Base-by-base conservation (phyloP, 2,888 invertebrate species). In the Julus scanicus region DNA sequence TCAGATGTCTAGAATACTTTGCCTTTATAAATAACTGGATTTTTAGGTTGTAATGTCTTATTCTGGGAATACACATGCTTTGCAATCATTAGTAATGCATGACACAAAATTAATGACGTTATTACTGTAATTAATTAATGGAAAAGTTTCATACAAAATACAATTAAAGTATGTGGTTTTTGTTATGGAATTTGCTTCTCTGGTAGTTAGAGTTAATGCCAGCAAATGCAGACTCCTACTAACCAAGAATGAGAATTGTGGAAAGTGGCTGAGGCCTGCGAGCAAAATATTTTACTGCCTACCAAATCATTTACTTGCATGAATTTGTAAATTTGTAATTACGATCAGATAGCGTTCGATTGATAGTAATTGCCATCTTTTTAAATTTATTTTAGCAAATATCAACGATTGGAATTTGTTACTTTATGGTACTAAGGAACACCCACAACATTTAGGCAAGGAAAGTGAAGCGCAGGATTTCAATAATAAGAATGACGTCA, bases 401-500 rank as follows among this genome's bases (percentile, higher is more conserved):
- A 94, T 98, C 91, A 96, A 97, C 93, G 97, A 96, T 92, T 98
- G 98, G 98, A 96, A 97, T 89, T 94, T 98, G 92, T 95, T 97
- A 91, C 94, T 98, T 92, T 97, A 98, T 92, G 98, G 98, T 91
- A 98, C 98, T 89, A 95, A 94, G 89, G 93, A 93, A 88, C 91
- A 93, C 90, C 93, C 93, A 87, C 92, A 92, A 57, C 91, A 91
- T 9, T 91, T 92, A 48, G 48, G 48, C 88, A 48, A 84, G 80
- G 44, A 9, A 80, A 63, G 85, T 29, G 48, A 6, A 44, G 13
- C 85, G 9, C 85, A 85, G 3, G 49, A 49, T 85, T 17, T 44
- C 20, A 85, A 20, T 44, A 44, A 49, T 44, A 44, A 49, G 85
- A 85, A 49, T 91, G 91, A 90, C 90, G 91, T 39, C 89, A 92